Base-by-base conservation (phyloP, 2,113 vertebrate species). In the Pygathrix nemaeus region DNA sequence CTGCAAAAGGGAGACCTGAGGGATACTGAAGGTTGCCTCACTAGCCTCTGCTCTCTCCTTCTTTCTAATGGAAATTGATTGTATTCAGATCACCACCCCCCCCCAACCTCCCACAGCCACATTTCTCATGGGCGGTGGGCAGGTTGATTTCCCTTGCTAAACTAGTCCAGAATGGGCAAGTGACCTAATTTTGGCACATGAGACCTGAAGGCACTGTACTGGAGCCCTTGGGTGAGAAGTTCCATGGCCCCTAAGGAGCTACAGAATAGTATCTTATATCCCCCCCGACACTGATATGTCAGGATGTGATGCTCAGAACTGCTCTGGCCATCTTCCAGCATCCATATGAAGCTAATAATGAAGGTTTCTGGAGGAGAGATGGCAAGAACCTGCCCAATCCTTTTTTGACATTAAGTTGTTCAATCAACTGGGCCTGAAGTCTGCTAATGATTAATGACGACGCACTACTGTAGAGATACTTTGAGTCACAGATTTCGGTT, bases 51-150 rank as follows among this genome's bases (percentile, higher is more conserved):
- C 57, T 80, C 50, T 61, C 23, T 32, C 23, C 21, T 85, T 35
- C 38, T 57, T 81, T 50, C 83, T 21, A 52, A 4, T 12, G n/a
- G 76, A 76, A 1, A 21, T 18, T 7, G 40, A 57, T 43, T 32
- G 18, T 30, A 27, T 18, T 13, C 21, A 12, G 6, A 25, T 27
- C 1, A 7, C 21, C 59, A 1, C 40, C 4, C 21, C 48, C 0
- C 21, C 12, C 21, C 45, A 18, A 35, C 48, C 40, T 6, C 43
- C 6, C 2, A 27, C 2, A 27, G 72, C 59, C 8, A 1, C 32
- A 6, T 10, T 13, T 20, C 38, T 66, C 23, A 11, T 0, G 21
- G 79, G 40, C 0, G 1, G 3, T 32, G 32, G 66, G n/a, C n/a
- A 25, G 57, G 3, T 3, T 5, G n/a, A 27, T 13, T 2, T 61